Evolutionary conservation across 1,140 invertebrate species (phyloP).

Genomic region (Myzus persicae): DNA sequence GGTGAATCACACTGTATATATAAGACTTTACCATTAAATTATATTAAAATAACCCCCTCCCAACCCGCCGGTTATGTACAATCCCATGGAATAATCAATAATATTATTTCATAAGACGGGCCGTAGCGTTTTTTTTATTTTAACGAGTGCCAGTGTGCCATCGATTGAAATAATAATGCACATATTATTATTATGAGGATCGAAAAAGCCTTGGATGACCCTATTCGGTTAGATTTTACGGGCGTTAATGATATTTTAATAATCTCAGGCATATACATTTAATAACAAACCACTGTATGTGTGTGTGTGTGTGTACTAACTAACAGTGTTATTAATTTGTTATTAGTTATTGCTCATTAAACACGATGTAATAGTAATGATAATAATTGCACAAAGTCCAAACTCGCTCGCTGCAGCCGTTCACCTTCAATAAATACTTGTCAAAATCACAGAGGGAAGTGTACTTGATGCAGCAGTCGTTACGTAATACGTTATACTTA

Average conservation of each 20-base stretch:
- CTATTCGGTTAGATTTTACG: background rate
- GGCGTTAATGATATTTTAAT: background rate
- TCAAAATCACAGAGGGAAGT: background rate
- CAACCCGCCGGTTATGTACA: background rate
- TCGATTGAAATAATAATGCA: background rate
- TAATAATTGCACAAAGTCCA: background rate
- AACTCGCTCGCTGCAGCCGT: background rate
- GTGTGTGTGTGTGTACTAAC: background rate
- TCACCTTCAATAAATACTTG: background rate
- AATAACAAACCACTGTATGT: background rate
- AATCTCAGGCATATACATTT: background rate
- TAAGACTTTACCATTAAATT: background rate
- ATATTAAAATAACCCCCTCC: background rate
- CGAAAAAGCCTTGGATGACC: background rate
- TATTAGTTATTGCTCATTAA: background rate
- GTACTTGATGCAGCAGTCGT: background rate
- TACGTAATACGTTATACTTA: background rate
- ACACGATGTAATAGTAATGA: background rate
- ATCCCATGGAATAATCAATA: background rate
- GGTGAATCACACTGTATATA: background rate
- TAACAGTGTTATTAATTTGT: background rate
- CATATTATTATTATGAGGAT: background rate
- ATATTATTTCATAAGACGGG: background rate
- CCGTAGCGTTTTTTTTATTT: background rate
- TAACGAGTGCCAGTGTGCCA: background rate